Evolutionary conservation across 92 coral and sea anemone species (phyloP), one percentile per base, ranked within the genome.

Genomic region (Scolanthus callimorphus): DNA sequence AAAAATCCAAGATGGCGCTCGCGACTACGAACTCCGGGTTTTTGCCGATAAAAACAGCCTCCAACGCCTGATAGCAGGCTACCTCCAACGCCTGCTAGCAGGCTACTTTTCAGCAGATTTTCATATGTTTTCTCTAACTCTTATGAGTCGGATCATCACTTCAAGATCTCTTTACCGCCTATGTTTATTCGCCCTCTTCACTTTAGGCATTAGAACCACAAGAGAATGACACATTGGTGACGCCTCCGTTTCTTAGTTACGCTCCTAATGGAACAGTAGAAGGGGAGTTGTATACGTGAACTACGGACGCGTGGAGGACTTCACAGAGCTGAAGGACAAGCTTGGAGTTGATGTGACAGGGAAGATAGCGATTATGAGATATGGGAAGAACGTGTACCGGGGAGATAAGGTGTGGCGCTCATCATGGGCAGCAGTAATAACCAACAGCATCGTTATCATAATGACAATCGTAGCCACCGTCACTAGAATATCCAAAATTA

Each of bases 371-470:
- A 84, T 92, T 67, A 88, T 92, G 96, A 60, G 98, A 88, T 92
- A 92, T 64, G 96, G 98, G 4, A 73, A 60, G 55, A n/a, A n/a
- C n/a, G 84, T 88, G 54, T 88, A 27, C 45, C 83, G 98, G 9
- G 98, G 98, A 57, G 79, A 80, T 49, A 88, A 80, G 98, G 98
- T 92, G n/a, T n/a, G n/a, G n/a, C n/a, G n/a, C n/a, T n/a, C n/a
- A n/a, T n/a, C n/a, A n/a, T n/a, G n/a, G n/a, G n/a, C n/a, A n/a
- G n/a, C n/a, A n/a, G n/a, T n/a, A n/a, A 34, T 34, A 6, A 34
- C 15, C 69, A 45, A 4, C 60, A 62, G 20, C 39, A 62, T 62
- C 60, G n/a, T 25, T 57, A 62, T 20, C 60, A 62, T 31, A 4
- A 62, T 8, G 39, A 28, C 46, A 60, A 52, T 22, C 38, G 39